A percentile compares a stretch with the other conserved stretches of the same genome.
phyloP scores from a whole-genome alignment of 2,113 vertebrate genomes.

The Platycercus adscitus region DNA sequence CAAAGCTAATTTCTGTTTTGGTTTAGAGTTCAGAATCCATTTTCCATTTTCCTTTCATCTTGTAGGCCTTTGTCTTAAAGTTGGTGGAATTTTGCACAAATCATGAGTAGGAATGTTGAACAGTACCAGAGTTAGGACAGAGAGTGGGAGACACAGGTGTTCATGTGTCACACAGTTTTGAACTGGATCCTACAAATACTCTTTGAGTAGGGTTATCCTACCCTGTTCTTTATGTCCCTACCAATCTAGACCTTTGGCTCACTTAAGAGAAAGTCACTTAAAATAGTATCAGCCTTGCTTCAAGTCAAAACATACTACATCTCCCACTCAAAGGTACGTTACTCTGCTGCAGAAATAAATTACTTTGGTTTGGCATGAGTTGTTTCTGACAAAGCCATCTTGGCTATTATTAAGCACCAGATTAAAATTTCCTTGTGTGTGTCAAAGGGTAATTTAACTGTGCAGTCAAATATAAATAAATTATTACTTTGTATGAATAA shows the following conservation, averaged over 20 bases:
- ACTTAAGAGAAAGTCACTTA: not conserved
- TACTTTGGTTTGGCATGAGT: conserved; percentile 41
- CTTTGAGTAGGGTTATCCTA: not conserved
- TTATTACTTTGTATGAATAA: conserved; percentile 15
- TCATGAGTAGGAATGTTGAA: not conserved
- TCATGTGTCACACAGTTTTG: not conserved
- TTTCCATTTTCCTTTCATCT: not conserved
- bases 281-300: not conserved
- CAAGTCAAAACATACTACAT: not conserved
- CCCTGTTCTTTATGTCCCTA: not conserved
- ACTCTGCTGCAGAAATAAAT: conserved; percentile 41
- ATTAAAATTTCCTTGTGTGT: conserved; percentile 35
- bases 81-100: not conserved
- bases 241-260: not conserved
- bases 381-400: conserved; percentile 43
- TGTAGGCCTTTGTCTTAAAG: not conserved
- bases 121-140: not conserved
- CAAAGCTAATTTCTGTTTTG: not conserved
- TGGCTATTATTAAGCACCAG: conserved; percentile 53
- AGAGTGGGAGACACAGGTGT: not conserved
- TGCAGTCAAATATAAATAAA: conserved; percentile 50
- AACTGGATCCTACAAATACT: not conserved
- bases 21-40: not conserved
- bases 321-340: not conserved
- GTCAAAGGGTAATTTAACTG: conserved; percentile 57